Conservation (phyloP, 2,888 invertebrate species). For the Rhodophaea formosa region DNA sequence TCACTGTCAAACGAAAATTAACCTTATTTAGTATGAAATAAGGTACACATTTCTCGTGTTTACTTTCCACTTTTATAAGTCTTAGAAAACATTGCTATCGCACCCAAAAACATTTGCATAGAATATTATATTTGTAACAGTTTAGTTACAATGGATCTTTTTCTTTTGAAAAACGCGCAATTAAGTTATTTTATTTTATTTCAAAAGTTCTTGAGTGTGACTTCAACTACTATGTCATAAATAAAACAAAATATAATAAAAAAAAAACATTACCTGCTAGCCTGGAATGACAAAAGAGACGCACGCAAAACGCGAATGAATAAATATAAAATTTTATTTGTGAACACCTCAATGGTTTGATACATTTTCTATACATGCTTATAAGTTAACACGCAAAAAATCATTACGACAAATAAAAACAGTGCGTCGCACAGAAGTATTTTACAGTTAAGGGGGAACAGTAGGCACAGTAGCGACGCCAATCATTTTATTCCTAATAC, state of each 20-base stretch:
- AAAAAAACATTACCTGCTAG: conserved; percentile 1
- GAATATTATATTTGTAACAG: too few relatives aligned
- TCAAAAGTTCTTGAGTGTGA: not conserved
- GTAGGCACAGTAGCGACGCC: too few relatives aligned
- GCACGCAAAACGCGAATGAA: conserved; percentile 18
- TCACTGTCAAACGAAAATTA: conserved; percentile 39
- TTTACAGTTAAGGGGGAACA: too few relatives aligned
- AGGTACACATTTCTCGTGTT: not conserved
- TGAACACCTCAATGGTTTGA: conserved; percentile 16
- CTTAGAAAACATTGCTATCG: too few relatives aligned
- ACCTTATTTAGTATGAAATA: conserved; percentile 22
- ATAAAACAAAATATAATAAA: not conserved
- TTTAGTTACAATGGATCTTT: too few relatives aligned
- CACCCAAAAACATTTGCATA: too few relatives aligned
- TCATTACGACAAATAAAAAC: not conserved
- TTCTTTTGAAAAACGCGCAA: too few relatives aligned
- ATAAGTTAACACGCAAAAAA: too few relatives aligned
- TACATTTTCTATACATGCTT: conserved; percentile 15
- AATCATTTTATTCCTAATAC: too few relatives aligned
- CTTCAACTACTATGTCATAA: not conserved
- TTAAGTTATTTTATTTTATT: not conserved
- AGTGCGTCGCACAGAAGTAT: too few relatives aligned
- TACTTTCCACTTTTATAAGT: too few relatives aligned
- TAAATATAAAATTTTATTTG: conserved; percentile 10
- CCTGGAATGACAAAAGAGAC: not conserved